phyloP scores from a whole-genome alignment of 2,113 vertebrate species.

The Oxyura jamaicensis region DNA sequence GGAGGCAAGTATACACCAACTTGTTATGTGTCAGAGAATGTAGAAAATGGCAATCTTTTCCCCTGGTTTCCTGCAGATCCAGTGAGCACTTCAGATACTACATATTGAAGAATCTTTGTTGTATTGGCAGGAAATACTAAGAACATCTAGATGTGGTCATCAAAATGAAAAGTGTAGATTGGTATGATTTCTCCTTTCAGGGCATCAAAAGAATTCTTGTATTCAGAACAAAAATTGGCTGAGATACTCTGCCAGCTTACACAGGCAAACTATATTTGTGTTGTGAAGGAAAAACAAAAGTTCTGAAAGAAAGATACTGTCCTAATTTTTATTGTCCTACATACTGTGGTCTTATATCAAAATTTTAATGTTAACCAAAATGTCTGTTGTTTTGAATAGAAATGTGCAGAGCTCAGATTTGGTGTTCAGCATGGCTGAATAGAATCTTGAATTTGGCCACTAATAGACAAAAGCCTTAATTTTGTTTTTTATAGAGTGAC shows the following conservation, averaged over 20 bases:
- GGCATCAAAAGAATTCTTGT: not conserved
- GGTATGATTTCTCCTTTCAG: not conserved
- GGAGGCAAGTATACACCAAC: not conserved
- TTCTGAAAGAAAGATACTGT: not conserved
- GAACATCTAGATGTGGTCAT: not conserved
- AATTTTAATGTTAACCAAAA: not conserved
- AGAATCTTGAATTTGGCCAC: not conserved
- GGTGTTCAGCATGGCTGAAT: not conserved
- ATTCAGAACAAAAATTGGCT: not conserved
- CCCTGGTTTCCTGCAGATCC: not conserved
- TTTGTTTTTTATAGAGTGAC: not conserved
- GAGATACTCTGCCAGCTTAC: not conserved
- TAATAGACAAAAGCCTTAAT: not conserved
- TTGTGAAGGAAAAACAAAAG: not conserved
- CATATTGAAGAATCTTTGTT: not conserved
- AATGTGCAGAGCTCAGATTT: not conserved
- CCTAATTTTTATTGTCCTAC: not conserved
- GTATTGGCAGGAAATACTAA: not conserved
- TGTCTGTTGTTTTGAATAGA: not conserved
- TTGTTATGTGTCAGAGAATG: not conserved
- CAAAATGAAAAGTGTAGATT: not conserved
- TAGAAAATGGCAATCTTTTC: not conserved
- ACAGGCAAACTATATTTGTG: not conserved
- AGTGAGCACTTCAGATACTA: not conserved
- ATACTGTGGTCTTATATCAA: not conserved